Conservation (phyloP, 2,113 vertebrate genomes). For the Egretta garzetta region DNA sequence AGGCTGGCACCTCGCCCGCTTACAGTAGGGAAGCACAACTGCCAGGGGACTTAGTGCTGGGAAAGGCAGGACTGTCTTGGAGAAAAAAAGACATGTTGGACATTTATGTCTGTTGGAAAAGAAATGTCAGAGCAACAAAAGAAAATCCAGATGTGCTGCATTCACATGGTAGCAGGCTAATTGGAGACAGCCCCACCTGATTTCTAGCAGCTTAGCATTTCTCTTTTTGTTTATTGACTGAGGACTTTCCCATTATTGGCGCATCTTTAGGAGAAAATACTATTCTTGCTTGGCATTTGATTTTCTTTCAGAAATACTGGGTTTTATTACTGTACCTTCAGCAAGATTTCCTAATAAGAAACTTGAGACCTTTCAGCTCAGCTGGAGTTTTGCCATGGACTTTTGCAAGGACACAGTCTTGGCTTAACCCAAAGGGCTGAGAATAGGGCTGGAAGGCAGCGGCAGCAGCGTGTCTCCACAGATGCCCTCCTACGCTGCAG, state of each 20-base stretch:
- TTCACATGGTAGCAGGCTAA: background rate
- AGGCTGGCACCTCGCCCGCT: background rate
- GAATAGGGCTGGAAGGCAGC: background rate
- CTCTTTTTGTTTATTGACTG: background rate
- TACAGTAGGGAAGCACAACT: background rate
- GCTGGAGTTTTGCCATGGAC: background rate
- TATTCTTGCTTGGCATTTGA: background rate
- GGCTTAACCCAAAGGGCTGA: background rate
- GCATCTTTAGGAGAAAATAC: background rate
- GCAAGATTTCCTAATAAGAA: background rate
- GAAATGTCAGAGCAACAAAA: conserved; percentile 14
- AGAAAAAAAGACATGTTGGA: background rate
- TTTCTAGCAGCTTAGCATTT: conserved; percentile 1
- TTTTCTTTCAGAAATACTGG: background rate
- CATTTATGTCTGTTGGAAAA: conserved; percentile 26
- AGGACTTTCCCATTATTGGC: conserved; percentile 3
- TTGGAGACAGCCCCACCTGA: conserved; percentile 11
- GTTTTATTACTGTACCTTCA: conserved; percentile 3
- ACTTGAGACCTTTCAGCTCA: background rate
- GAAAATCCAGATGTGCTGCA: conserved; percentile 48
- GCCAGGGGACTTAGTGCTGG: background rate
- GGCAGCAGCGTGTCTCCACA: background rate
- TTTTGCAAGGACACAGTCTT: background rate
- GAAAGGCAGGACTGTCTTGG: background rate
- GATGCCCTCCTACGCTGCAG: background rate